Percentiles rank a stretch among this genome's conserved stretches.
Evolutionary conservation across 2,888 invertebrate genomes (phyloP).

Genomic region (Melinopterus prodromus): DNA sequence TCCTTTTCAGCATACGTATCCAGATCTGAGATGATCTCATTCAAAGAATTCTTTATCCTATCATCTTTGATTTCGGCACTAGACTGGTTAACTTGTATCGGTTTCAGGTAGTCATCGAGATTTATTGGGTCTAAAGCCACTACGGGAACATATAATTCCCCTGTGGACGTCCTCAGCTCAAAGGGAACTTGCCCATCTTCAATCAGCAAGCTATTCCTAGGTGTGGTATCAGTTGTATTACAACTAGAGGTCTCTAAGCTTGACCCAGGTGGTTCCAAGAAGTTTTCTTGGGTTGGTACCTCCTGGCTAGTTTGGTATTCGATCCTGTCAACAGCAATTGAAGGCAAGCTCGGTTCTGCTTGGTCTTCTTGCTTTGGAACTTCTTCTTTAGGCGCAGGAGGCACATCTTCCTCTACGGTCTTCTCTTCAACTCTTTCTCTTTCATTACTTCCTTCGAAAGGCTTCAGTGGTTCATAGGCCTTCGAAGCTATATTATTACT

Average conservation of each 20-base stretch:
- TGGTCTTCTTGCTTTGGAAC: not conserved
- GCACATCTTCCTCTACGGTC: not conserved
- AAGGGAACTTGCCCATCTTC: slow-evolving; percentile 22
- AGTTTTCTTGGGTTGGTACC: not conserved
- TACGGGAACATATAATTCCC: slow-evolving; percentile 35
- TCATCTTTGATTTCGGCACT: slow-evolving; percentile 62
- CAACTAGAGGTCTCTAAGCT: not conserved
- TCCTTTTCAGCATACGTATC: slow-evolving; percentile 66
- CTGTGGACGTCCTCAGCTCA: slow-evolving; percentile 31
- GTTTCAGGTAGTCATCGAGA: slow-evolving; percentile 43
- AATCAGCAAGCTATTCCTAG: slow-evolving; percentile 17
- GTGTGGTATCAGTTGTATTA: not conserved
- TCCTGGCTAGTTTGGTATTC: not conserved
- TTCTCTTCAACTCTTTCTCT: slow-evolving; percentile 13
- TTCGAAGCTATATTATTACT: slow-evolving; percentile 13
- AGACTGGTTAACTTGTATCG: slow-evolving; percentile 40
- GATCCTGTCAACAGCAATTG: not conserved
- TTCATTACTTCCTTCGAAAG: slow-evolving; percentile 7
- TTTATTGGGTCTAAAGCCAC: slow-evolving; percentile 37
- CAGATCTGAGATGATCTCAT: slow-evolving; percentile 69
- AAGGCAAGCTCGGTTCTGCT: not conserved
- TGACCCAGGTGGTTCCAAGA: not conserved
- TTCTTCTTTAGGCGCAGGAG: not conserved
- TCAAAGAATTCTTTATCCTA: slow-evolving; percentile 65
- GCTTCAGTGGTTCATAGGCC: slow-evolving; percentile 26